A percentile compares a stretch with the other conserved stretches of the same genome.
Conservation (phyloP, 2,797 vertebrate species). For the Notolepis coatsorum region DNA sequence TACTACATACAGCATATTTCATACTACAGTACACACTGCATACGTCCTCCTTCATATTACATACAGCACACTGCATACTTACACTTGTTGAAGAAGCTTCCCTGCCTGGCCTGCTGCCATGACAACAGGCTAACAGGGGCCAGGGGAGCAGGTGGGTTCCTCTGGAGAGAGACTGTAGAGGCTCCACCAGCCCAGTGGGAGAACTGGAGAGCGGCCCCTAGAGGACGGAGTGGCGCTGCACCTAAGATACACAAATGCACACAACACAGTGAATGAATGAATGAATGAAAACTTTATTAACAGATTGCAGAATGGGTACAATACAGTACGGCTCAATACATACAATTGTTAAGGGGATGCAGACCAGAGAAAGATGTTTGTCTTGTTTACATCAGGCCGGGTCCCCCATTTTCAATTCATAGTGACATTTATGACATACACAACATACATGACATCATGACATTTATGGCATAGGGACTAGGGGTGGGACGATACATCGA, state of each 20-base stretch:
- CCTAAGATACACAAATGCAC: slow-evolving; percentile 42
- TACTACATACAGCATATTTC: slow-evolving; percentile 20
- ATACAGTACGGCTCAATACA: background rate
- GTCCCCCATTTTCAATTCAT: background rate
- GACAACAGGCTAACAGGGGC: slow-evolving; percentile 27
- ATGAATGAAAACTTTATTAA: background rate
- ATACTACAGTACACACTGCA: slow-evolving; percentile 16
- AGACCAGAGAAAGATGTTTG: background rate
- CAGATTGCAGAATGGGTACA: accelerated
- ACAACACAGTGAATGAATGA: background rate
- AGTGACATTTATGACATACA: background rate
- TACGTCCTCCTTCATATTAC: too few relatives aligned
- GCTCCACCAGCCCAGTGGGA: slow-evolving; percentile 36
- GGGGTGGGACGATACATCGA: too few relatives aligned
- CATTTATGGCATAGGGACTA: too few relatives aligned
- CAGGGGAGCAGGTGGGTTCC: slow-evolving; percentile 21
- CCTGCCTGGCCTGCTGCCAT: slow-evolving; percentile 71
- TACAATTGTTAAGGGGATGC: background rate
- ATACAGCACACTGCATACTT: slow-evolving; percentile 21
- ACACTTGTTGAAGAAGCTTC: slow-evolving; percentile 86
- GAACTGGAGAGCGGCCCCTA: slow-evolving; percentile 34
- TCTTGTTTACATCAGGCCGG: background rate
- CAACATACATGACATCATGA: too few relatives aligned
- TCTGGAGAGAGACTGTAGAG: slow-evolving; percentile 37
- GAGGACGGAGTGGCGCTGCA: slow-evolving; percentile 40